A percentile compares a stretch with the other conserved stretches of the same genome.
Evolutionary conservation across 2,113 vertebrate species (phyloP).

Genomic region (Crotophaga sulcirostris): DNA sequence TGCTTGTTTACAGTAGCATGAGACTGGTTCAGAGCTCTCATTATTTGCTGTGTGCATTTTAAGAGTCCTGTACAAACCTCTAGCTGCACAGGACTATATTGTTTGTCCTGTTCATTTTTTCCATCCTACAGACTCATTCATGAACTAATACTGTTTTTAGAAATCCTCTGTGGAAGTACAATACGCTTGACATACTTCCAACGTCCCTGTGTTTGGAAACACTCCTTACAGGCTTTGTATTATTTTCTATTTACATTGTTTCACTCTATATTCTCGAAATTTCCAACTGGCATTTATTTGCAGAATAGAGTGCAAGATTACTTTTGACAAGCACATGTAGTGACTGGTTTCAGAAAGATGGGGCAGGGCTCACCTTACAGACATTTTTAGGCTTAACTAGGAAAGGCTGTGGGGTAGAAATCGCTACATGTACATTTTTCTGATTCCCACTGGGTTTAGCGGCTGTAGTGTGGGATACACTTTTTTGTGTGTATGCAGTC

Average conservation of each 20-base stretch:
- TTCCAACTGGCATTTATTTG: not conserved
- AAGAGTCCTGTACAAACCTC: not conserved
- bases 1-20: fast-evolving
- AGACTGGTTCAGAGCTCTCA: not conserved
- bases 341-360: slow-evolving; percentile 45
- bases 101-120: not conserved
- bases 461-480: slow-evolving; percentile 26
- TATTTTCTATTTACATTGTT: not conserved
- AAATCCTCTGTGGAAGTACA: not conserved
- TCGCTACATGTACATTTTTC: slow-evolving; percentile 72
- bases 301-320: not conserved
- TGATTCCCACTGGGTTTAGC: slow-evolving; percentile 56
- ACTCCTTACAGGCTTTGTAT: not conserved
- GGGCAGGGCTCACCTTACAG: slow-evolving; percentile 26
- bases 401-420: slow-evolving; percentile 13
- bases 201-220: not conserved
- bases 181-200: not conserved
- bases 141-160: not conserved
- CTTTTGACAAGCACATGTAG: slow-evolving; percentile 40
- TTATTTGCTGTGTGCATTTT: not conserved
- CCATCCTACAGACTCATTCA: not conserved
- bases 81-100: not conserved
- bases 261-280: not conserved
- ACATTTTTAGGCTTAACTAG: slow-evolving; percentile 40
- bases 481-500: slow-evolving; percentile 45